Evolutionary conservation across 2,113 vertebrate genomes (phyloP).

Genomic region (Piliocolobus tephrosceles): DNA sequence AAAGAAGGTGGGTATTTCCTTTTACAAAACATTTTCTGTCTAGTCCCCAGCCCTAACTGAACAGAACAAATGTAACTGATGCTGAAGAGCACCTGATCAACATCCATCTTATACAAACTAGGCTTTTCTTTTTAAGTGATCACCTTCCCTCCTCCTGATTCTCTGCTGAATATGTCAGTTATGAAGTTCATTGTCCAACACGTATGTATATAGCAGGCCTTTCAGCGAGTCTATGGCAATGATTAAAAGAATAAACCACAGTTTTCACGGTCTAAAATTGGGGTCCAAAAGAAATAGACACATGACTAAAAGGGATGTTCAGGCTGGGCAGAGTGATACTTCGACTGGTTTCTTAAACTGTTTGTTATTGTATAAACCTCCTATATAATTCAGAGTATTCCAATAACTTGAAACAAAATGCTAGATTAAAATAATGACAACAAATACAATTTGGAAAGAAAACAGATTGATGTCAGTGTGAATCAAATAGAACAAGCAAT

Average conservation of each 20-base stretch:
- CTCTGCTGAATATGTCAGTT: not conserved
- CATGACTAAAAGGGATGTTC: not conserved
- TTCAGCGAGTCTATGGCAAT: not conserved
- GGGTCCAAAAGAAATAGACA: not conserved
- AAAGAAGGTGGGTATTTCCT: not conserved
- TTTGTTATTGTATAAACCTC: not conserved
- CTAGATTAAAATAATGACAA: not conserved
- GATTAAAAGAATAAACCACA: not conserved
- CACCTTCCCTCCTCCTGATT: not conserved
- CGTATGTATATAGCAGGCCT: not conserved
- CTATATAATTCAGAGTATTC: constrained; percentile 10
- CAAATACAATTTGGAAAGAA: not conserved
- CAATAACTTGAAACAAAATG: not conserved
- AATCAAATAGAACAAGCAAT: not conserved
- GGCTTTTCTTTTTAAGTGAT: not conserved
- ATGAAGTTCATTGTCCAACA: not conserved
- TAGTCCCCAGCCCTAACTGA: not conserved
- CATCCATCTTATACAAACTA: not conserved
- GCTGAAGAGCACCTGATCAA: not conserved
- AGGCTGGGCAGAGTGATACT: not conserved
- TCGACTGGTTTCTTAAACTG: not conserved
- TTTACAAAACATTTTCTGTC: not conserved
- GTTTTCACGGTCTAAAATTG: not conserved
- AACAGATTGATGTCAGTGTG: not conserved
- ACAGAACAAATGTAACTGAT: not conserved